These are phyloP conservation scores for Ardeotis arabs DNA, from an alignment of 2,113 vertebrate genomes.

Conservation along the genomic window DNA sequence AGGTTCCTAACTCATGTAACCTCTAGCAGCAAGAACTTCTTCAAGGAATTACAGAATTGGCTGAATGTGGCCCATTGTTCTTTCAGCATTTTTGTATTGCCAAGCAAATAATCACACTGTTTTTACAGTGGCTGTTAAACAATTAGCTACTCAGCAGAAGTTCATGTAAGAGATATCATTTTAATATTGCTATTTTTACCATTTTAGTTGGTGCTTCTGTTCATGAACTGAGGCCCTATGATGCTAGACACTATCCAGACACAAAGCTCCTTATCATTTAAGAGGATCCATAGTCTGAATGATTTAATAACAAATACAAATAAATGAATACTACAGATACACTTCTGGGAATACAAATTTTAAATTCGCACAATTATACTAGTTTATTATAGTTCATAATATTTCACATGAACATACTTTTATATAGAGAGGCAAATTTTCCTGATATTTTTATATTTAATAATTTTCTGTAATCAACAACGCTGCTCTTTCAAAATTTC, in stretches of 20 bases:
- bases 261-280: neutral
- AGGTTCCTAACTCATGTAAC: neutral
- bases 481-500: neutral
- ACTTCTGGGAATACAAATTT: neutral
- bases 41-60: neutral
- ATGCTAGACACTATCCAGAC: neutral
- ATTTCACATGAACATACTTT: neutral
- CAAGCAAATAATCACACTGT: neutral
- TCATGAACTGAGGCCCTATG: neutral
- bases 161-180: neutral
- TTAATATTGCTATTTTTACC: neutral
- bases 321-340: neutral
- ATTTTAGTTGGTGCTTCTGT: neutral
- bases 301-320: neutral
- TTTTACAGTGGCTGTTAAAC: neutral
- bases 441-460: neutral
- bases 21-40: neutral
- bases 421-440: neutral
- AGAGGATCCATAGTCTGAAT: neutral
- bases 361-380: neutral
- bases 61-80: neutral
- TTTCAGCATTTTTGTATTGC: neutral
- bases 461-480: neutral
- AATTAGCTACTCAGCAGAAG: neutral
- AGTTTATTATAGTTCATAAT: neutral